Percentiles rank a stretch among this genome's conserved stretches.
These are phyloP conservation scores for Heloderma charlesbogerti DNA, from an alignment of 2,113 vertebrate genomes.

Conservation along the genomic window DNA sequence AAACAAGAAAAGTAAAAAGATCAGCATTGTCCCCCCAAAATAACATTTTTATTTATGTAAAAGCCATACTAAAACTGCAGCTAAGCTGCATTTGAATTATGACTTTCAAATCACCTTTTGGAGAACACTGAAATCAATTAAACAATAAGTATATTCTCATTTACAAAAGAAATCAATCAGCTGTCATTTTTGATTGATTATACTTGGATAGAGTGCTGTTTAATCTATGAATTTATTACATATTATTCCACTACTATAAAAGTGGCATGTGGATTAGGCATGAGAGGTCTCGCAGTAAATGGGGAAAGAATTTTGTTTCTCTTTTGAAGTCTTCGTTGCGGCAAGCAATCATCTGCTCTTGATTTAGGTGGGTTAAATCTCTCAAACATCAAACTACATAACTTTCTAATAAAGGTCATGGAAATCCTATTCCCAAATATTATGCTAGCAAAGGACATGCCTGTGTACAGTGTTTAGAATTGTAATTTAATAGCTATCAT, in stretches of 20 bases:
- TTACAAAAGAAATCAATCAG: conserved; percentile 77
- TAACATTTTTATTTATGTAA: conserved; percentile 59
- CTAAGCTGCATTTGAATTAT: conserved; percentile 59
- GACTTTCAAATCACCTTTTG: conserved; percentile 75
- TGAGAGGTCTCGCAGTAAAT: conserved; percentile 55
- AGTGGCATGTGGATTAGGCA: conserved; percentile 67
- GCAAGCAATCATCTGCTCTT: conserved; percentile 53
- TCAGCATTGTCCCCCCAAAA: conserved; percentile 48
- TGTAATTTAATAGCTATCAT: background rate
- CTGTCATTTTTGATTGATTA: conserved; percentile 77
- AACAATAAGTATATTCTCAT: conserved; percentile 72
- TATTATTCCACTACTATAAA: conserved; percentile 73
- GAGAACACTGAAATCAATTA: conserved; percentile 76
- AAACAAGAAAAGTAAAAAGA: conserved; percentile 4
- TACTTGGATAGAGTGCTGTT: conserved; percentile 68
- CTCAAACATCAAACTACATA: conserved; percentile 41
- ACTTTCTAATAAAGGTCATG: conserved; percentile 53
- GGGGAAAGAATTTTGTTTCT: conserved; percentile 57
- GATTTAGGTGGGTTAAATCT: conserved; percentile 56
- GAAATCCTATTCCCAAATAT: conserved; percentile 45
- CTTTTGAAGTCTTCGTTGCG: conserved; percentile 54
- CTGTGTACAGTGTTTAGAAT: background rate
- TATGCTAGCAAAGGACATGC: conserved; percentile 2
- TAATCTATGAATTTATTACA: conserved; percentile 78
- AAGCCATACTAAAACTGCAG: conserved; percentile 58